These are phyloP conservation scores for Limenitis camilla DNA, from an alignment of 2,888 invertebrate genomes.

Conservation along the genomic window DNA sequence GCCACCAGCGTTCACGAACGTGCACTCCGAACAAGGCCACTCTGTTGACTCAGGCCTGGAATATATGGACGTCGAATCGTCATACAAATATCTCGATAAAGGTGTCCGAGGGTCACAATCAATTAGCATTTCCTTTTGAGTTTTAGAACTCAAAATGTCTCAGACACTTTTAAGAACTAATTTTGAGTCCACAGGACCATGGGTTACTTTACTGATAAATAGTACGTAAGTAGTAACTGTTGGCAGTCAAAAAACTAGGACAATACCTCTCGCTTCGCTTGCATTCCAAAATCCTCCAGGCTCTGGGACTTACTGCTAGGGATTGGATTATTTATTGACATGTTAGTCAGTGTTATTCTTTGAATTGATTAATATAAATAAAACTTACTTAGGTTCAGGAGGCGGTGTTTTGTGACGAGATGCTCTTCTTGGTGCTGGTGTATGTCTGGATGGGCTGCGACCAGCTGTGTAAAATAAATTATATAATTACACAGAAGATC, in stretches of 20 bases:
- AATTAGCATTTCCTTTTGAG: too few species aligned
- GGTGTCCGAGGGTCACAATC: too few species aligned
- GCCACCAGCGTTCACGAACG: conserved; percentile 81
- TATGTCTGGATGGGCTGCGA: conserved; percentile 54
- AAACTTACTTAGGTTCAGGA: conserved; percentile 51
- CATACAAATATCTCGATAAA: too few species aligned
- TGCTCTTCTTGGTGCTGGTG: conserved; percentile 49
- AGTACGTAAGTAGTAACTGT: too few species aligned
- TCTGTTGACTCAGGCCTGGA: conserved; percentile 49
- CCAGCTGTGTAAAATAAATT: conserved; percentile 29
- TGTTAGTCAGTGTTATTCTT: neutral
- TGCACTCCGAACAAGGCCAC: conserved; percentile 88
- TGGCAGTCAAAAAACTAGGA: too few species aligned
- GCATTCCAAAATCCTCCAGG: too few species aligned
- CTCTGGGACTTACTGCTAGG: neutral
- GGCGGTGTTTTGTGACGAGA: conserved; percentile 52
- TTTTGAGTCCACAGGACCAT: too few species aligned
- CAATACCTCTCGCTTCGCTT: too few species aligned
- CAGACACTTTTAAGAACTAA: too few species aligned
- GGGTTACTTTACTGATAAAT: too few species aligned
- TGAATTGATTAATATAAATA: neutral
- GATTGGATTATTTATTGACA: neutral
- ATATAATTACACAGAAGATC: too few species aligned
- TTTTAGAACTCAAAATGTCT: too few species aligned
- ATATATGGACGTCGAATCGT: neutral